Conservation (phyloP, 2,797 vertebrate species). For the Tenualosa thibaudeaui region DNA sequence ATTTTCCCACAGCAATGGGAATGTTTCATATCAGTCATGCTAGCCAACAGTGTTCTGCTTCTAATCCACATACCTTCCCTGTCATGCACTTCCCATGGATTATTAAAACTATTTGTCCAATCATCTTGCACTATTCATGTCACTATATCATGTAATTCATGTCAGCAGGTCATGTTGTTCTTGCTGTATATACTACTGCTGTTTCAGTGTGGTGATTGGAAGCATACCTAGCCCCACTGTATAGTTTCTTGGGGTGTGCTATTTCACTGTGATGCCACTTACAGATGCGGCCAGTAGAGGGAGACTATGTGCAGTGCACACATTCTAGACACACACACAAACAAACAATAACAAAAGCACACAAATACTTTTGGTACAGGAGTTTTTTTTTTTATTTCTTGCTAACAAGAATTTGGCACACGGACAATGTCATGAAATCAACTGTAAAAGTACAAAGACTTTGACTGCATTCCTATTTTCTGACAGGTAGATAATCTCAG, state of each 20-base stretch:
- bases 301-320: not conserved
- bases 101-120: not conserved
- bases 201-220: too few relatives aligned
- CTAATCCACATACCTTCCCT: not conserved
- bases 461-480: constrained; percentile 31
- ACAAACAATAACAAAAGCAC: not conserved
- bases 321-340: not conserved
- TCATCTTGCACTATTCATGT: too few relatives aligned
- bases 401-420: constrained; percentile 40
- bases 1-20: not conserved
- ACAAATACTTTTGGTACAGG: constrained; percentile 22
- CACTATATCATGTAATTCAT: too few relatives aligned
- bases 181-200: too few relatives aligned
- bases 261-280: not conserved
- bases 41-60: not conserved
- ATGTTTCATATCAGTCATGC: not conserved
- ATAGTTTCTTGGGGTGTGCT: not conserved
- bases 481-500: constrained; percentile 31
- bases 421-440: constrained; percentile 40
- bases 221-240: not conserved
- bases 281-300: not conserved
- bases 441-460: constrained; percentile 43
- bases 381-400: constrained; percentile 52
- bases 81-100: not conserved
- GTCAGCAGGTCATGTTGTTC: too few relatives aligned